Evolutionary conservation across 2,113 vertebrate genomes (phyloP).

Genomic region (Thamnaconus septentrionalis): DNA sequence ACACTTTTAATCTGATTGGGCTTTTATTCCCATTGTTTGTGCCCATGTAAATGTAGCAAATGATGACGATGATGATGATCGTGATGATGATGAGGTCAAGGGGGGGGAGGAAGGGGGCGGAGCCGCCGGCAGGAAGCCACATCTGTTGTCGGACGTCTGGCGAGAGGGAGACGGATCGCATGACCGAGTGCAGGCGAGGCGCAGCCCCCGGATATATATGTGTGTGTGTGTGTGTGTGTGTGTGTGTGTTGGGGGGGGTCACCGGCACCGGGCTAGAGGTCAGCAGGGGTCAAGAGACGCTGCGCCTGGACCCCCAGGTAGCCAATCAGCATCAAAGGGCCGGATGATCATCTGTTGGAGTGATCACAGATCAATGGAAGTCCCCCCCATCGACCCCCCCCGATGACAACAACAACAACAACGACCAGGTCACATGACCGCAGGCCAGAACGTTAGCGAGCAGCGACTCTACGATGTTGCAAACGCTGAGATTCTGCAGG

Average conservation of each 20-base stretch:
- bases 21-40: too few relatives aligned
- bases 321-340: constrained; percentile 68
- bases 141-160: constrained; percentile 75
- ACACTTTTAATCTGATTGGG: too few relatives aligned
- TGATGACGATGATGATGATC: too few relatives aligned
- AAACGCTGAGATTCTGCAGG: too few relatives aligned
- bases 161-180: constrained; percentile 64
- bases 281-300: constrained; percentile 48
- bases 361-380: constrained; percentile 66
- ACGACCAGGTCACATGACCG: too few relatives aligned
- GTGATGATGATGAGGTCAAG: constrained; percentile 22
- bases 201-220: too few relatives aligned
- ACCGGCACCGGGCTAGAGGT: constrained; percentile 25
- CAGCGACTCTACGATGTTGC: too few relatives aligned
- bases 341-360: constrained; percentile 37
- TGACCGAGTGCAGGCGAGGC: constrained; percentile 50
- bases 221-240: too few relatives aligned
- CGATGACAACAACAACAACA: too few relatives aligned
- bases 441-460: too few relatives aligned
- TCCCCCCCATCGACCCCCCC: constrained; percentile 16
- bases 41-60: too few relatives aligned
- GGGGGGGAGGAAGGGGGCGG: constrained; percentile 37
- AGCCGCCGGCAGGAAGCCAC: constrained; percentile 59
- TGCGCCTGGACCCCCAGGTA: constrained; percentile 51
- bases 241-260: constrained; percentile 16